Base-by-base conservation (phyloP, 2,888 invertebrate species). In the Anthrax anthrax region DNA sequence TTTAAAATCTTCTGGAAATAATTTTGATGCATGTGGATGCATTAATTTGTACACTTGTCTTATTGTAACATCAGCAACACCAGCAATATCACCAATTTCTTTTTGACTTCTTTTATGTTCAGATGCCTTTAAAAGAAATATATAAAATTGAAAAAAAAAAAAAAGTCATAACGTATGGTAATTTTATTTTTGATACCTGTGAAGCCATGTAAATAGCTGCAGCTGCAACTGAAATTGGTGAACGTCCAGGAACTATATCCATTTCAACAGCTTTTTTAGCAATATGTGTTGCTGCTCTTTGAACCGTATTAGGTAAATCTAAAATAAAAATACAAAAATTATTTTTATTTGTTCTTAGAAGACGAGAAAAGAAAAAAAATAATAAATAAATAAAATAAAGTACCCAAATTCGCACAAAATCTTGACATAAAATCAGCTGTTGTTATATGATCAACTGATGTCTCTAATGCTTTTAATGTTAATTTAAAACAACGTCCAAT, bases 161-260 rank as follows among this genome's bases (percentile, higher is more conserved):
- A 18, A n/a, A 40, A 16, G n/a, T 37, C 37, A 8, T 6, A 37
- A 37, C 37, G 32, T 38, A 10, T 16, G 4, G 13, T 17, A 37
- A 37, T 39, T 43, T 39, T 27, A 17, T n/a, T 37, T 40, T 29
- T 51, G 51, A 53, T 60, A 83, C 87, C 71, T 94, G 96, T 14
- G 95, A 95, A 3, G 98, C 97, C 97, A 98, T 97, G 61, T 97
- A 98, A 60, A 98, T 99, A 45, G 98, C 96, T 42, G 98, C 97
- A 9, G 98, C 98, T 0, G 98, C 95, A 1, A 98, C 95, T 0
- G 97, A 97, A 53, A 98, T 96, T 0, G 98, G 98, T 47, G 96
- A 96, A 59, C 97, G 78, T 8, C 97, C 97, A 37, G 97, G 91
- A 10, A 97, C 96, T 58, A 98, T 87, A 63, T 98, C 96, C 69